These are phyloP conservation scores for Paratilapia polleni DNA, from an alignment of 2,113 vertebrate species.

Conservation along the genomic window DNA sequence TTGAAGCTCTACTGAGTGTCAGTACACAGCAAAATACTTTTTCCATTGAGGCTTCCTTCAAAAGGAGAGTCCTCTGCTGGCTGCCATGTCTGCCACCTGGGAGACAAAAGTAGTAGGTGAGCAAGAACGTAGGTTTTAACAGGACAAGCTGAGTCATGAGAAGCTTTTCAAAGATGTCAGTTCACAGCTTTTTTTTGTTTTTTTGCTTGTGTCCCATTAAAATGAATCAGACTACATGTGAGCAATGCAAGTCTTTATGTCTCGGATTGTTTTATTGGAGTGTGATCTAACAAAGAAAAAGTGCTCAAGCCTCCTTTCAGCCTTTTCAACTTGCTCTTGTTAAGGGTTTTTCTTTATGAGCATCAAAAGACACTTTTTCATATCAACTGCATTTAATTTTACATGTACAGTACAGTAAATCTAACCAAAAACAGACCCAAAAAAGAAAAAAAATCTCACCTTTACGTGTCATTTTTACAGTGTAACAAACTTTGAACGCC, in stretches of 20 bases:
- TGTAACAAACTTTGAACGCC: background rate
- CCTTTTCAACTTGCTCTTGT: background rate
- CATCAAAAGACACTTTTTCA: no score
- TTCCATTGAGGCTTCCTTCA: background rate
- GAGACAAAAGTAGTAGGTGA: background rate
- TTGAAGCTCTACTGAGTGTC: background rate
- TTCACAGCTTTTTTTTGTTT: no score
- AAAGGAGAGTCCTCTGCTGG: background rate
- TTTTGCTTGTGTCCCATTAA: background rate
- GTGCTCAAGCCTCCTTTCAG: no score
- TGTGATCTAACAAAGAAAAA: background rate
- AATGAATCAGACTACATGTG: background rate
- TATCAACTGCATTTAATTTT: no score
- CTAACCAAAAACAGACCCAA: no score
- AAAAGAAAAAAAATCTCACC: no score
- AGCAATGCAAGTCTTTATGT: background rate
- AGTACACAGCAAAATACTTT: background rate
- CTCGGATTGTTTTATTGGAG: background rate
- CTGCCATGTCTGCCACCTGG: background rate
- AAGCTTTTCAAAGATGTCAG: background rate
- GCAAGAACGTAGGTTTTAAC: background rate
- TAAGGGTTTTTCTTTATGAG: background rate
- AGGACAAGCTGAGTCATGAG: background rate
- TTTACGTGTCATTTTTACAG: background rate
- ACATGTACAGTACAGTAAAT: no score